Conservation (phyloP, 2,888 invertebrate genomes). For the Acronicta aceris region DNA sequence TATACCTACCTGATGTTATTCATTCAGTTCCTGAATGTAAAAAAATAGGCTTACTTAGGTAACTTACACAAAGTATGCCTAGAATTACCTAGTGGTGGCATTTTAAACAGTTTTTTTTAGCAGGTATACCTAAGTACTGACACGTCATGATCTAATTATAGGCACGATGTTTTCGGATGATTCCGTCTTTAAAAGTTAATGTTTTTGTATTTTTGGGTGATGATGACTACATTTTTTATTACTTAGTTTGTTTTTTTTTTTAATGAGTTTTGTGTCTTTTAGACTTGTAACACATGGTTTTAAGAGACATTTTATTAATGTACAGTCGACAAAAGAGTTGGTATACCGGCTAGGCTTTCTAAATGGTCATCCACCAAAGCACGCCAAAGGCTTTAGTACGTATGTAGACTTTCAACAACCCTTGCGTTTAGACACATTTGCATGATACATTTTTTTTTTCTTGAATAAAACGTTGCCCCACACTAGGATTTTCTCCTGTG, state of each 20-base stretch:
- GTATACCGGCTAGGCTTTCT: too few relatives aligned
- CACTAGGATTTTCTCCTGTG: too few relatives aligned
- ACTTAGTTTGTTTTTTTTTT: background rate
- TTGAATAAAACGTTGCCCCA: too few relatives aligned
- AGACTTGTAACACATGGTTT: too few relatives aligned
- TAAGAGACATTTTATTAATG: too few relatives aligned
- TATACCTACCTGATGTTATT: background rate
- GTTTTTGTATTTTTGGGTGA: constrained; percentile 19
- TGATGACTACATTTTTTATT: constrained; percentile 5
- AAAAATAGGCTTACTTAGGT: constrained; percentile 5
- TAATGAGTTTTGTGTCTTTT: background rate
- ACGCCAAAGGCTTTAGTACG: too few relatives aligned
- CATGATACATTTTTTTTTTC: too few relatives aligned
- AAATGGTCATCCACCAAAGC: too few relatives aligned
- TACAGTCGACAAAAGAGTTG: too few relatives aligned
- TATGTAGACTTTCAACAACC: too few relatives aligned
- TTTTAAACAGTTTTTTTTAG: constrained; percentile 15
- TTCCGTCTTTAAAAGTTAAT: background rate
- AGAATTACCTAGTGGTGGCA: constrained; percentile 5
- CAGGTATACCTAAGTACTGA: background rate
- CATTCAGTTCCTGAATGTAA: background rate
- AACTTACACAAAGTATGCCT: constrained; percentile 1
- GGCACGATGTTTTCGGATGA: constrained; percentile 14
- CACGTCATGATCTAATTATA: constrained; percentile 34
- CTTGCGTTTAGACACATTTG: too few relatives aligned